These are phyloP conservation scores for Colletes gigas DNA, from an alignment of 1,140 invertebrate species.

Conservation along the genomic window DNA sequence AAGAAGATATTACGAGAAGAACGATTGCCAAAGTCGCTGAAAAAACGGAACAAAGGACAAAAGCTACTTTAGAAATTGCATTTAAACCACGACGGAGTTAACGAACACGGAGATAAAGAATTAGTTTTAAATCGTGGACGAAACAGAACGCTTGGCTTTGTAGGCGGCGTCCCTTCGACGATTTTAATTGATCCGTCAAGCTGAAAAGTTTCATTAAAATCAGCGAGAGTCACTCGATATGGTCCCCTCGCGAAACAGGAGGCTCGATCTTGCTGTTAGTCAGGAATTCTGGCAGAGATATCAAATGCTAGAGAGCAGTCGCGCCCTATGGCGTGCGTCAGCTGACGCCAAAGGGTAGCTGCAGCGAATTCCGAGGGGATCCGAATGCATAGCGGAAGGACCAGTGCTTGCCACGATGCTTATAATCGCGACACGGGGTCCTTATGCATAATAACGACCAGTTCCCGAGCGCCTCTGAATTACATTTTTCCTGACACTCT, in stretches of 20 bases:
- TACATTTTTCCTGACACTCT: slow-evolving; percentile 24
- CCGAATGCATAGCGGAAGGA: slow-evolving; percentile 10
- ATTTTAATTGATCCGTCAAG: background rate
- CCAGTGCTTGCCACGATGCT: slow-evolving; percentile 22
- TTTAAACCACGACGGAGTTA: too few species aligned
- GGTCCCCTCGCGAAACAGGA: too few species aligned
- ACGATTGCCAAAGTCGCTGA: too few species aligned
- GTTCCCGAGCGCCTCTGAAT: background rate
- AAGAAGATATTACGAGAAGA: too few species aligned
- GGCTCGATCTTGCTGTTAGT: background rate
- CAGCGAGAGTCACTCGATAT: too few species aligned
- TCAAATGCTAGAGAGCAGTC: slow-evolving; percentile 24
- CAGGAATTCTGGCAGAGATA: background rate
- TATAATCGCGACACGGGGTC: slow-evolving; percentile 31
- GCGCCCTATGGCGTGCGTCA: slow-evolving; percentile 14
- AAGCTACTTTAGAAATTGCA: too few species aligned
- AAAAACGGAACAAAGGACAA: too few species aligned
- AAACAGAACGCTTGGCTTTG: too few species aligned
- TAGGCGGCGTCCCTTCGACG: too few species aligned
- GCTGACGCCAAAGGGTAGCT: slow-evolving; percentile 8
- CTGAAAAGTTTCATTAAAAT: too few species aligned
- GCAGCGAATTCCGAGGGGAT: slow-evolving; percentile 26
- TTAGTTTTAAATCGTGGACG: too few species aligned
- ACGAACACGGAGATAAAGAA: too few species aligned
- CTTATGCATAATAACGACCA: slow-evolving; percentile 8